Evolutionary conservation across 2,797 vertebrate genomes (phyloP).

Genomic region (Bradypus variegatus): DNA sequence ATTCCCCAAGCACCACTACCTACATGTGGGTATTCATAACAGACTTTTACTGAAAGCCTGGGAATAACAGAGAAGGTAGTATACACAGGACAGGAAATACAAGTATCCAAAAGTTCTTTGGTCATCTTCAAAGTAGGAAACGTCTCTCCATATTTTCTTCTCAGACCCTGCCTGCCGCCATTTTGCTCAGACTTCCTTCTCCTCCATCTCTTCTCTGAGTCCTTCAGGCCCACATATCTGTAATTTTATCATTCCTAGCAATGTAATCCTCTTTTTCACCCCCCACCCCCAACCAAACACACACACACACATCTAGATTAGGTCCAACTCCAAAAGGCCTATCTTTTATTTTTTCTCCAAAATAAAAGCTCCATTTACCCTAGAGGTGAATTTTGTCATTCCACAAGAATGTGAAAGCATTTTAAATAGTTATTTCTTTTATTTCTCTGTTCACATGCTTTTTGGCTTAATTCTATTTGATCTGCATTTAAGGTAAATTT

Average conservation of each 20-base stretch:
- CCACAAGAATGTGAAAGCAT: neutral
- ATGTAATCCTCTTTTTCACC: neutral
- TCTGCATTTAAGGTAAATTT: neutral
- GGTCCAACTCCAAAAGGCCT: neutral
- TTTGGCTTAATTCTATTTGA: neutral
- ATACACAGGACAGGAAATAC: neutral
- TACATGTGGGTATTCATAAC: neutral
- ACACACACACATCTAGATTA: neutral
- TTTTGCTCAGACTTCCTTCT: neutral
- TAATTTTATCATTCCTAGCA: neutral
- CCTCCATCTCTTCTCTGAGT: neutral
- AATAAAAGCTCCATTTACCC: neutral
- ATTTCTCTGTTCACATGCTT: neutral
- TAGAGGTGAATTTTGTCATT: neutral
- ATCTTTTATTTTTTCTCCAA: neutral
- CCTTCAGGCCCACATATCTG: neutral
- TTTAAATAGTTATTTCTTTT: slow-evolving; percentile 4
- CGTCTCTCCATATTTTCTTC: neutral
- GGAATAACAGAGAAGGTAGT: neutral
- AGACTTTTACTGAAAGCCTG: neutral
- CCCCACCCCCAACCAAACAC: no score
- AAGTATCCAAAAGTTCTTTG: neutral
- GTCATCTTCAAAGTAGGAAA: neutral
- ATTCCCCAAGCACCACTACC: neutral
- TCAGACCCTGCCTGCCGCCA: neutral